These are phyloP conservation scores for Rhimphoctona megacephalus DNA, from an alignment of 2,888 invertebrate species.

Conservation along the genomic window DNA sequence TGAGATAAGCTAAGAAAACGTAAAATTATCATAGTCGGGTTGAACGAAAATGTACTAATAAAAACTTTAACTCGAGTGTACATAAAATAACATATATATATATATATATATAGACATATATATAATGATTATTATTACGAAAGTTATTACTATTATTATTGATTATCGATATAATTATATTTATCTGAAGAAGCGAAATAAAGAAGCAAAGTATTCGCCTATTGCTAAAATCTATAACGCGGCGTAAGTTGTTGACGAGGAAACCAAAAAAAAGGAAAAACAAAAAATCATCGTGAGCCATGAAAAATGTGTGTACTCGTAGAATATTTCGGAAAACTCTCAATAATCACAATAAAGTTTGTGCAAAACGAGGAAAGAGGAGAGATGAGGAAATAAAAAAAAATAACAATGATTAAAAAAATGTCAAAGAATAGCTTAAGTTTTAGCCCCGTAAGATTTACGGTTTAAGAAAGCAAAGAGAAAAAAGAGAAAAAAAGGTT, in stretches of 20 bases:
- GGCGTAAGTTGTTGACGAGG: slow-evolving; percentile 19
- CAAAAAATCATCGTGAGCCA: slow-evolving; percentile 20
- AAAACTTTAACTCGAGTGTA: slow-evolving; percentile 78
- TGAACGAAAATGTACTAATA: slow-evolving; percentile 45
- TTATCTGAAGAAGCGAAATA: slow-evolving; percentile 46
- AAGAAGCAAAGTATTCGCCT: slow-evolving; percentile 71
- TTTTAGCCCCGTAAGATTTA: slow-evolving; percentile 47
- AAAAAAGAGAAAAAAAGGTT: slow-evolving; percentile 60
- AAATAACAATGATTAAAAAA: slow-evolving; percentile 57
- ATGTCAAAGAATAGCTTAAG: slow-evolving; percentile 62
- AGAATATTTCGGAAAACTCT: slow-evolving; percentile 15
- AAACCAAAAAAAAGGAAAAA: neutral
- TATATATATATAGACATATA: slow-evolving; percentile 28
- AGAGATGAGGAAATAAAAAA: slow-evolving; percentile 1
- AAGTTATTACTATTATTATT: slow-evolving; percentile 42
- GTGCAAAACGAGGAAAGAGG: neutral
- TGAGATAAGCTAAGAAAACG: slow-evolving; percentile 24
- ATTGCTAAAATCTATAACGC: slow-evolving; percentile 58
- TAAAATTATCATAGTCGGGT: slow-evolving; percentile 61
- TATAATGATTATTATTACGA: slow-evolving; percentile 30
- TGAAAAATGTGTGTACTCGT: slow-evolving; percentile 21
- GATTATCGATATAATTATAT: slow-evolving; percentile 59
- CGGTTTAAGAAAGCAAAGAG: slow-evolving; percentile 37
- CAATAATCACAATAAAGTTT: slow-evolving; percentile 26
- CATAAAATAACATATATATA: slow-evolving; percentile 71